phyloP scores from a whole-genome alignment of 2,113 vertebrate genomes.

The Lichenostomus cassidix region DNA sequence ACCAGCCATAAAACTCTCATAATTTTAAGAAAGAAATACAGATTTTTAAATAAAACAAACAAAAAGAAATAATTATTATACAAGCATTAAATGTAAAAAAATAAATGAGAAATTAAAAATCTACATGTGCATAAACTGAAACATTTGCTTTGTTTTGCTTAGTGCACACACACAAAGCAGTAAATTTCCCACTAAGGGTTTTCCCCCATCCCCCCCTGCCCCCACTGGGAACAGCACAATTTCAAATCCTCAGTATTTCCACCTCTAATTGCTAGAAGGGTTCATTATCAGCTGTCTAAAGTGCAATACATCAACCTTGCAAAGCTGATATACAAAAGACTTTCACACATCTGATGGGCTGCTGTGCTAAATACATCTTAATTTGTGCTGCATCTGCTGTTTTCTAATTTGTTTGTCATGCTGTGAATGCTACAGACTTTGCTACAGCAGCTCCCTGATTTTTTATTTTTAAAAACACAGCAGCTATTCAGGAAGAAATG shows the following conservation, averaged over 20 bases:
- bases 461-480: slow-evolving; percentile 68
- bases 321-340: slow-evolving; percentile 80
- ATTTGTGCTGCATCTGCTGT: slow-evolving; percentile 87
- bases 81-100: slow-evolving; percentile 28
- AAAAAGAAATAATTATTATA: slow-evolving; percentile 47
- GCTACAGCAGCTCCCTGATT: slow-evolving; percentile 68
- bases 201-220: not conserved
- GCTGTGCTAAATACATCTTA: slow-evolving; percentile 86
- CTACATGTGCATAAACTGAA: slow-evolving; percentile 34
- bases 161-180: slow-evolving; percentile 19
- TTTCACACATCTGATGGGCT: slow-evolving; percentile 82
- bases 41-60: slow-evolving; percentile 51
- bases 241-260: slow-evolving; percentile 75
- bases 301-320: slow-evolving; percentile 79
- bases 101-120: slow-evolving; percentile 8
- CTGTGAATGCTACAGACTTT: slow-evolving; percentile 76
- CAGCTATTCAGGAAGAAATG: slow-evolving; percentile 69
- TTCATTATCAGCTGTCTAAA: slow-evolving; percentile 82
- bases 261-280: slow-evolving; percentile 79
- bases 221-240: slow-evolving; percentile 68
- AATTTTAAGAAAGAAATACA: slow-evolving; percentile 29
- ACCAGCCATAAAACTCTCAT: slow-evolving; percentile 27
- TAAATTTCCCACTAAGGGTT: slow-evolving; percentile 29
- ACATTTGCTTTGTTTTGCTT: slow-evolving; percentile 27
- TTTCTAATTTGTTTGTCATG: slow-evolving; percentile 84